Base-by-base conservation (phyloP, 2,113 vertebrate species). In the Noturus placidus region DNA sequence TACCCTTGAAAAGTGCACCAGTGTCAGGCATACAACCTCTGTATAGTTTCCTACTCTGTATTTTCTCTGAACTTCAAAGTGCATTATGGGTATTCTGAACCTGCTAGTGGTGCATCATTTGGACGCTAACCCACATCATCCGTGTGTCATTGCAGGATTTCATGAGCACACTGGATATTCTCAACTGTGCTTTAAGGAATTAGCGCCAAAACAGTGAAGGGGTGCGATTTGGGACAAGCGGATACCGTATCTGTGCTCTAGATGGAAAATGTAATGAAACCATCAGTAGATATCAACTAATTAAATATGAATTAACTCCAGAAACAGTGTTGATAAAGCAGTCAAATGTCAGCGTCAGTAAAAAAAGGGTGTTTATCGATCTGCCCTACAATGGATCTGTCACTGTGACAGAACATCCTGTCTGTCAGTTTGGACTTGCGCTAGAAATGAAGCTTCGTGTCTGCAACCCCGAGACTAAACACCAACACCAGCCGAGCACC, bases 391-490 rank as follows among this genome's bases (percentile, higher is more conserved):
- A 38, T 22, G 54, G 57, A 22, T 35, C 30, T 33, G 17, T 59
- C 79, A 35, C 15, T 56, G 52, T 57, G 79, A 57, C 42, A 77
- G 57, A 83, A 33, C 69, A 63, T 82, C 69, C 61, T 50, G 72
- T 63, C 42, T 15, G 52, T 84, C 87, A 56, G 30, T 84, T 88
- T 61, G 6, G 79, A 69, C 80, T 83, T 46, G 70, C 13, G 30
- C 50, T 54, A 13, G 20, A 65, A 63, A 78, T n/a, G 30, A 67
- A 63, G 82, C 81, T 27, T 38, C 20, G 54, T n/a, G 17, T n/a
- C 56, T 59, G 20, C 84, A n/a, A 63, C 54, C 69, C 54, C 1
- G 56, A 63, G 81, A 54, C 14, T 19, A 56, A 84, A 86, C 74
- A 22, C 30, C 46, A 84, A 86, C 74, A n/a, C 30, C 46, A 84